Conservation (phyloP, 2,888 invertebrate genomes). For the Limnephilus lunatus region DNA sequence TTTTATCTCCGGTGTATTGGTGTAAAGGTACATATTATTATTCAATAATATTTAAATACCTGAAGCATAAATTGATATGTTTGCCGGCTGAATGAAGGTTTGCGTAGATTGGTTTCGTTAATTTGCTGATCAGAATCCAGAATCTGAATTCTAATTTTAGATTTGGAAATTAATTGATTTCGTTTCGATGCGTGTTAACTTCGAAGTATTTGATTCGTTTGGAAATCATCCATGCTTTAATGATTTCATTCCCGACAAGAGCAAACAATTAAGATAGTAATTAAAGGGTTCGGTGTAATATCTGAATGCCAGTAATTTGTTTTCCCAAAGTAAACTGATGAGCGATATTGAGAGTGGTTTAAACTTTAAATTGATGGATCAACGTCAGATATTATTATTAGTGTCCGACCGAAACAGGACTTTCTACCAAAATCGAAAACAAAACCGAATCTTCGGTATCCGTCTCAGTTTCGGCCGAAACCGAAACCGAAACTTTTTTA, state of each 20-base stretch:
- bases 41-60: no score
- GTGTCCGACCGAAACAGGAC: no score
- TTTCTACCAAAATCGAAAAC: no score
- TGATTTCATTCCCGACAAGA: neutral
- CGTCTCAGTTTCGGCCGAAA: no score
- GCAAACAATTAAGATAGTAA: neutral
- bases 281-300: neutral
- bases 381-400: no score
- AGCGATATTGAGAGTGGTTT: neutral
- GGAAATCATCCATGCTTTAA: neutral
- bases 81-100: neutral
- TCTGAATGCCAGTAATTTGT: neutral
- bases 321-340: neutral
- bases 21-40: no score
- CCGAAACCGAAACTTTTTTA: no score
- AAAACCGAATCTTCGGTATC: no score
- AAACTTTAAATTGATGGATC: neutral
- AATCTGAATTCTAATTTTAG: neutral
- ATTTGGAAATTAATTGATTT: neutral
- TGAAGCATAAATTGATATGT: no score
- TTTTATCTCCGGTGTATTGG: no score
- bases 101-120: neutral
- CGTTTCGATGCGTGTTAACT: neutral
- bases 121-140: neutral
- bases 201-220: neutral